A percentile compares a stretch with the other conserved stretches of the same genome.
phyloP scores from a whole-genome alignment of 2,797 vertebrate species.

The Pteropus rufus region DNA sequence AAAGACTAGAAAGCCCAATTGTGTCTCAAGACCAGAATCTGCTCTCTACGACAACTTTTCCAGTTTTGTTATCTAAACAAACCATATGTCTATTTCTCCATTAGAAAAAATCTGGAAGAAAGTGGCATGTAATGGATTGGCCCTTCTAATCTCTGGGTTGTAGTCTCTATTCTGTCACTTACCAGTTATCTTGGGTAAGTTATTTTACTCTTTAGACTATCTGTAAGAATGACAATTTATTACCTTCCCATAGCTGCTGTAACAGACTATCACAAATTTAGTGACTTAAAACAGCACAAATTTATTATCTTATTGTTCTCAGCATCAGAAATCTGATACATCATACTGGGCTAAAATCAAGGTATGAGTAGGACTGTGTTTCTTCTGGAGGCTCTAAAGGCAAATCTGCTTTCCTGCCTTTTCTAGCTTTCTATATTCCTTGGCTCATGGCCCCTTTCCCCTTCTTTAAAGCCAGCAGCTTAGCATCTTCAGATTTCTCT shows the following conservation, averaged over 20 bases:
- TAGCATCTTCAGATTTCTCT: background rate
- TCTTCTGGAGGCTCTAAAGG: background rate
- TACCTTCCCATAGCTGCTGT: background rate
- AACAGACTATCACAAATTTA: background rate
- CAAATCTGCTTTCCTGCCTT: background rate
- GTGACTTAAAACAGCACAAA: background rate
- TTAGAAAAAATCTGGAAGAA: background rate
- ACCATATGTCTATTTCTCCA: background rate
- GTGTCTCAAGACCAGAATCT: background rate
- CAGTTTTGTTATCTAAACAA: background rate
- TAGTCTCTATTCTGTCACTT: background rate
- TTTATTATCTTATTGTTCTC: background rate
- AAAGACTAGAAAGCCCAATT: background rate
- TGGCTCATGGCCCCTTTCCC: background rate
- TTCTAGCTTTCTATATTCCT: background rate
- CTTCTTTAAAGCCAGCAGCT: background rate
- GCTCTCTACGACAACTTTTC: background rate
- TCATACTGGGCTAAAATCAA: background rate
- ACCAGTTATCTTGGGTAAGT: background rate
- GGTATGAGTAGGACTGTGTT: background rate
- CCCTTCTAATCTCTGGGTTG: background rate
- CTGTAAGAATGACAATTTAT: background rate
- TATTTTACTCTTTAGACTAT: background rate
- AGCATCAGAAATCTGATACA: background rate
- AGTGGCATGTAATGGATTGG: background rate